Evolutionary conservation across 2,888 invertebrate genomes (phyloP).

Genomic region (Trisateles emortualis): DNA sequence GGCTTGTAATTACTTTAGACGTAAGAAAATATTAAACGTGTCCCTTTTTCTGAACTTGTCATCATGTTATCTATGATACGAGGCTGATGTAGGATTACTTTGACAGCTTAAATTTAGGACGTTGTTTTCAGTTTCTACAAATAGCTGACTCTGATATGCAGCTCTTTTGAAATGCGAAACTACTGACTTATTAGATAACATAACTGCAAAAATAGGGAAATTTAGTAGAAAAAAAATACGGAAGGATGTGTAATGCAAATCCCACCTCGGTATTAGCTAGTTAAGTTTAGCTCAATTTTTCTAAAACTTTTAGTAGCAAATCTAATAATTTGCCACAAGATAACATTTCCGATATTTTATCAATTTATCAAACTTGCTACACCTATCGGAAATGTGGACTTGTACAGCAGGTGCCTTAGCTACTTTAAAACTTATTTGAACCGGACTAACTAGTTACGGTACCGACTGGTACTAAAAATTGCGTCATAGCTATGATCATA

Average conservation of each 20-base stretch:
- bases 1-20: constrained; percentile 16
- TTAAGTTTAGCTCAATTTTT: too few relatives aligned
- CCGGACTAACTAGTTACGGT: not conserved
- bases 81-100: constrained; percentile 17
- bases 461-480: not conserved
- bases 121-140: constrained; percentile 1
- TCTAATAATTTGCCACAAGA: not conserved
- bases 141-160: not conserved
- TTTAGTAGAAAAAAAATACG: too few relatives aligned
- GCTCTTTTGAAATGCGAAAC: too few relatives aligned
- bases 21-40: constrained; percentile 14
- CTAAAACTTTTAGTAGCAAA: not conserved
- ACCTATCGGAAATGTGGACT: not conserved
- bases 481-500: not conserved
- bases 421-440: not conserved
- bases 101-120: constrained; percentile 3
- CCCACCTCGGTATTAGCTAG: too few relatives aligned
- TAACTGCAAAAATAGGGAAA: too few relatives aligned
- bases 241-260: too few relatives aligned
- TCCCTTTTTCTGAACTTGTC: constrained; percentile 18
- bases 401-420: not conserved
- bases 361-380: too few relatives aligned
- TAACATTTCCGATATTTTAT: too few relatives aligned
- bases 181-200: too few relatives aligned
- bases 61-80: constrained; percentile 17